These are phyloP conservation scores for Laticauda laticaudata DNA, from an alignment of 2,113 vertebrate species.

Conservation along the genomic window DNA sequence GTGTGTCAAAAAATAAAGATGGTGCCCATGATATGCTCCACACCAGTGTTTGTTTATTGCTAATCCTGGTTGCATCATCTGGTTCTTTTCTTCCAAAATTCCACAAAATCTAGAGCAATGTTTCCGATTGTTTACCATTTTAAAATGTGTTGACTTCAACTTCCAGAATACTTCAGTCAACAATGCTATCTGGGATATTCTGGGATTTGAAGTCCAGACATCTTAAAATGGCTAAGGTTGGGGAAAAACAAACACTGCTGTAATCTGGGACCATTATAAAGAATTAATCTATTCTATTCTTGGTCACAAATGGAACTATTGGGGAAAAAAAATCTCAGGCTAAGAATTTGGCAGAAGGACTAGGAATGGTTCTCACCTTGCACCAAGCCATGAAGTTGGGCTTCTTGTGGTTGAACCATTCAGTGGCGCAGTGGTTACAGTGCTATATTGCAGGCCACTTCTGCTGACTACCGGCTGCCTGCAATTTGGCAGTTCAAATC, in stretches of 20 bases:
- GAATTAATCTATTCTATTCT: background rate
- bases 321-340: background rate
- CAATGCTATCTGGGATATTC: background rate
- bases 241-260: background rate
- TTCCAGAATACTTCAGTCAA: background rate
- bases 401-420: background rate
- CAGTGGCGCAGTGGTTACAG: too few species aligned
- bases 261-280: background rate
- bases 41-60: background rate
- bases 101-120: background rate
- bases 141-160: background rate
- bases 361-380: background rate
- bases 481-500: too few species aligned
- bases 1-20: background rate
- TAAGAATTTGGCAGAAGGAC: background rate
- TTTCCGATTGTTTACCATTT: background rate
- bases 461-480: too few species aligned
- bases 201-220: background rate
- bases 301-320: background rate
- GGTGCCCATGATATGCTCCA: background rate
- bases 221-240: background rate
- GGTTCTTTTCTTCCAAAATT: background rate
- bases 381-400: background rate
- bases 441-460: too few species aligned
- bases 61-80: background rate